Evolutionary conservation across 2,888 invertebrate species (phyloP), one percentile per base, ranked within the genome.

Genomic region (Pachliopta kotzebuea): DNA sequence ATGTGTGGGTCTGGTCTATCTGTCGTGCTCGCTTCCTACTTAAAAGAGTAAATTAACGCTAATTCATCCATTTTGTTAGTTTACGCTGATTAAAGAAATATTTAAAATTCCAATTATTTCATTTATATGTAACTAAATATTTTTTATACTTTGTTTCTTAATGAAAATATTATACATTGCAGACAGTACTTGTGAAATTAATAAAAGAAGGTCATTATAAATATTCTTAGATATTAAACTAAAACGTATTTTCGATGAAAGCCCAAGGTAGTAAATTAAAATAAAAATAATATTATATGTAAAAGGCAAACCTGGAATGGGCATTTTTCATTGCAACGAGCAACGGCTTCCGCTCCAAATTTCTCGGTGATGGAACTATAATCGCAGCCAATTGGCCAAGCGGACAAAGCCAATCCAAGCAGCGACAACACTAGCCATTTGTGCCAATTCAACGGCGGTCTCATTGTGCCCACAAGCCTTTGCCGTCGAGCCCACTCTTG

Each of bases 351-450:
- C 90, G 90, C 83, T 88, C 90, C 90, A 88, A 91, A 91, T 89
- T 88, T 90, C 88, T 90, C 88, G 76, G 89, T 88, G 89, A 88
- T 88, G 89, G 88, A 84, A 84, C 85, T 86, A 82, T 90, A 90
- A 90, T 91, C 90, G 89, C 89, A 85, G 81, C 83, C 90, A 91
- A 91, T 90, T 91, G 89, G 86, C 79, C 84, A 86, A 81, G 85
- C 90, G 90, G 90, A 90, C 91, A 90, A 88, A 89, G 90, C 90
- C 88, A 91, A 90, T 90, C 90, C 90, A 83, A 90, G 79, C 83
- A 90, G 80, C 86, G 85, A 83, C 88, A 90, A 84, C 88, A 90
- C 85, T 80, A 90, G 85, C 90, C 90, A 90, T 89, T 90, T 90
- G 85, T 86, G 90, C 89, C 90, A 90, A 90, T 90, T 90, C 89